Evolutionary conservation across 1,140 invertebrate genomes (phyloP).

Genomic region (Drosophila repletoides): DNA sequence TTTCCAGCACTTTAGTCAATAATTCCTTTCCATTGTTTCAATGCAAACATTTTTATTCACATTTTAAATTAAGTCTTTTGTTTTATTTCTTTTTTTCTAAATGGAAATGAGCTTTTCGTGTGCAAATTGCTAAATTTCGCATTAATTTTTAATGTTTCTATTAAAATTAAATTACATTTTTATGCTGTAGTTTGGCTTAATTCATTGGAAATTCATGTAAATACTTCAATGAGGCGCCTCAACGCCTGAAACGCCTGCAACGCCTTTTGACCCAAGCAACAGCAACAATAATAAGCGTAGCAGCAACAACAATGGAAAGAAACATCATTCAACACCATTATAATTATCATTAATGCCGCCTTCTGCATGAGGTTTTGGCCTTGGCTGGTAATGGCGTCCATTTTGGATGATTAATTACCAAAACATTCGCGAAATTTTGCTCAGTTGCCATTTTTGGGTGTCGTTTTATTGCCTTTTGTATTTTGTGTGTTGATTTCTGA

Average conservation of each 20-base stretch:
- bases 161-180: conserved; percentile 18
- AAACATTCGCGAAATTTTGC: conserved; percentile 49
- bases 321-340: conserved; percentile 31
- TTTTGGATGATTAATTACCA: conserved; percentile 64
- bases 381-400: conserved; percentile 47
- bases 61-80: too few species aligned
- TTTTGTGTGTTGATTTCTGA: conserved; percentile 13
- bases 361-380: conserved; percentile 42
- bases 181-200: background rate
- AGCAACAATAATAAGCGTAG: background rate
- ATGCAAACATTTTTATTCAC: too few species aligned
- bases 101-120: too few species aligned
- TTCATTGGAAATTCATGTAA: conserved; percentile 24
- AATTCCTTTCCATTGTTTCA: too few species aligned
- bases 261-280: background rate
- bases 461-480: conserved; percentile 44
- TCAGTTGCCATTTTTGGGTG: conserved; percentile 14
- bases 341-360: conserved; percentile 47
- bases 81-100: too few species aligned
- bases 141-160: conserved; percentile 3
- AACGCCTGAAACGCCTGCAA: too few species aligned
- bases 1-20: too few species aligned
- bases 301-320: conserved; percentile 2
- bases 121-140: conserved; percentile 9
- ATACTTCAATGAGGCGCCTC: background rate